Percentiles rank a stretch among this genome's conserved stretches.
Evolutionary conservation across 2,797 vertebrate genomes (phyloP).

Genomic region (Linurgus olivaceus): DNA sequence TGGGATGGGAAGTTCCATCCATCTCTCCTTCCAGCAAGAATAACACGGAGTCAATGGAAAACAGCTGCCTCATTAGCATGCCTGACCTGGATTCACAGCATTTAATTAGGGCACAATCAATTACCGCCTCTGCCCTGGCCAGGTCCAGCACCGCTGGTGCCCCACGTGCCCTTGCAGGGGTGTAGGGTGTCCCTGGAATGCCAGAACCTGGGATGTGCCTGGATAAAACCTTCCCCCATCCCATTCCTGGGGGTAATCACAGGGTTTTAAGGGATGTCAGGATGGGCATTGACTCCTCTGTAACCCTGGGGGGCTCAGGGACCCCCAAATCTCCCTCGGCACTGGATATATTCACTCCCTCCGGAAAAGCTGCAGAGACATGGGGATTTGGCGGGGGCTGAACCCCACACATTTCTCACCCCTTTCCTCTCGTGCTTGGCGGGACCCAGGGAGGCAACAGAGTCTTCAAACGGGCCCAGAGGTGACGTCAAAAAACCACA

Average conservation of each 20-base stretch:
- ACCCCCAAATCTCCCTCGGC: background rate
- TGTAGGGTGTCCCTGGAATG: background rate
- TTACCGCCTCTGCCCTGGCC: background rate
- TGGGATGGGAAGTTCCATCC: background rate
- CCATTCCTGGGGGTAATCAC: fast-evolving
- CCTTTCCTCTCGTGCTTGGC: background rate
- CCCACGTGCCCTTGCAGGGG: background rate
- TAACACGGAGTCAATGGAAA: background rate
- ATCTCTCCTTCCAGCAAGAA: background rate
- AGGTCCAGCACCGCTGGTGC: fast-evolving
- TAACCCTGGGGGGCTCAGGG: fast-evolving
- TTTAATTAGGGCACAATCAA: constrained; percentile 34
- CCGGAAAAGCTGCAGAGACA: too few species aligned
- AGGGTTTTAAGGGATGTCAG: background rate
- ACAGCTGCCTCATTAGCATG: background rate
- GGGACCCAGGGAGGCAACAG: constrained; percentile 10
- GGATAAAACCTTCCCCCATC: background rate
- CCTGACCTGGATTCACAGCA: constrained; percentile 31
- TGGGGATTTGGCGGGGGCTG: fast-evolving
- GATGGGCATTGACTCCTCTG: background rate
- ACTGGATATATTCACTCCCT: fast-evolving
- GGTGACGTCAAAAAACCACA: constrained; percentile 63
- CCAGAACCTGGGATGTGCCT: fast-evolving
- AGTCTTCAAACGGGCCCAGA: constrained; percentile 34
- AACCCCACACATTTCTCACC: background rate